Percentiles rank a stretch among this genome's conserved stretches.
phyloP scores from a whole-genome alignment of 2,888 invertebrate species.

The Diarsia rubi region DNA sequence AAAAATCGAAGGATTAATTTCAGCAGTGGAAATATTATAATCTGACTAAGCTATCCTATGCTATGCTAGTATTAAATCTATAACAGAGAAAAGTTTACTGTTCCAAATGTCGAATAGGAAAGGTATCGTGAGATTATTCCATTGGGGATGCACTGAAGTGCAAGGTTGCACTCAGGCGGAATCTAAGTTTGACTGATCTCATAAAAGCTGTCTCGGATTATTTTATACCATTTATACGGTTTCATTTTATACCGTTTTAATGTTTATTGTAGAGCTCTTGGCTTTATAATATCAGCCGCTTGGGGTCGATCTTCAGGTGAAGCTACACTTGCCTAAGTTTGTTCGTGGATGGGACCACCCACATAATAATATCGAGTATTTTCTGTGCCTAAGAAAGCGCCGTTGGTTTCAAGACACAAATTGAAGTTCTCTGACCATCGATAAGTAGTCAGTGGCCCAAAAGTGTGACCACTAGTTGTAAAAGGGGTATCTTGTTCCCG shows the following conservation, averaged over 20 bases:
- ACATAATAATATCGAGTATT: no score
- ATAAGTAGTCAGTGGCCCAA: no score
- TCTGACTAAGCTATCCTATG: no score
- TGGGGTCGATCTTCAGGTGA: not conserved
- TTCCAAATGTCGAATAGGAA: not conserved
- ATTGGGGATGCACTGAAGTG: conserved; percentile 24
- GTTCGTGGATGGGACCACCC: not conserved
- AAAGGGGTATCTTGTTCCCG: no score
- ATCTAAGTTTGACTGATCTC: conserved; percentile 24
- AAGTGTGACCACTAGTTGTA: no score
- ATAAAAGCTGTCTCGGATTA: conserved; percentile 34
- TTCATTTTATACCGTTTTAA: not conserved
- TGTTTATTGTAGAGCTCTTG: not conserved
- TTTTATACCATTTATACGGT: conserved; percentile 5
- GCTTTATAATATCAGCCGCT: not conserved
- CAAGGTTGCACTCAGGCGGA: conserved; percentile 5
- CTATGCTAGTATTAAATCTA: not conserved
- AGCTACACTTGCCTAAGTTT: not conserved
- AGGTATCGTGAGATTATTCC: conserved; percentile 17
- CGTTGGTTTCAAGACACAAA: no score
- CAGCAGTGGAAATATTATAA: no score
- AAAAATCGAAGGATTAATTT: no score
- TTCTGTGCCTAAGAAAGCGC: no score
- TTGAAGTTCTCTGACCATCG: no score
- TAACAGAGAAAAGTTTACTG: not conserved